phyloP scores from a whole-genome alignment of 2,888 invertebrate genomes.

The Mythimna loreyi region DNA sequence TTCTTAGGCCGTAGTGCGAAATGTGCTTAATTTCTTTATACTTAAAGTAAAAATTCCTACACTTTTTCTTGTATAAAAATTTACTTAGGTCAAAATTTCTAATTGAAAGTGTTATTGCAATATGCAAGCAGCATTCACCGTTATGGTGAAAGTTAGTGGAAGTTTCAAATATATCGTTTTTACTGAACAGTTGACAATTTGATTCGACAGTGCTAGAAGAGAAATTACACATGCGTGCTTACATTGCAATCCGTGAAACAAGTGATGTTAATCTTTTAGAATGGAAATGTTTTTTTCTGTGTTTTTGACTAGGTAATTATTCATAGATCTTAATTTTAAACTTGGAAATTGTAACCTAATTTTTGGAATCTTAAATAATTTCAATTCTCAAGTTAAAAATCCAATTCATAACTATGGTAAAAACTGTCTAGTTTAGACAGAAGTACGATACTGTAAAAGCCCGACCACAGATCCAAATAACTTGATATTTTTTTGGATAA shows the following conservation, averaged over 20 bases:
- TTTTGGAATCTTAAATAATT: not conserved
- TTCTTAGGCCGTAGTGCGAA: conserved; percentile 80
- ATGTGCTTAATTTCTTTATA: conserved; percentile 77
- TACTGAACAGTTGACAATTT: conserved; percentile 65
- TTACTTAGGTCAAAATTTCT: conserved; percentile 43
- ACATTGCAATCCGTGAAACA: conserved; percentile 85
- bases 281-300: conserved; percentile 72
- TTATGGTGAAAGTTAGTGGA: conserved; percentile 85
- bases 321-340: not conserved
- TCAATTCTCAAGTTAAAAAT: not conserved
- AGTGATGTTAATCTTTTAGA: conserved; percentile 83
- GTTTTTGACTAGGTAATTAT: conserved; percentile 71
- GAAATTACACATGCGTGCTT: conserved; percentile 88
- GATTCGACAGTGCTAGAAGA: conserved; percentile 80
- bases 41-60: conserved; percentile 64
- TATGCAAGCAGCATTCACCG: conserved; percentile 87
- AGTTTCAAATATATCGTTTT: conserved; percentile 64
- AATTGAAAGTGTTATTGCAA: conserved; percentile 78
- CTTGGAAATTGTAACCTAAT: conserved; percentile 25
- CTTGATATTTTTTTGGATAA: not conserved
- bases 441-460: conserved; percentile 4
- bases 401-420: not conserved
- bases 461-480: not conserved
- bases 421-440: not conserved
- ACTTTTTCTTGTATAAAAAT: conserved; percentile 31